These are phyloP conservation scores for Buathra laborator DNA, from an alignment of 2,888 invertebrate genomes.

Conservation along the genomic window DNA sequence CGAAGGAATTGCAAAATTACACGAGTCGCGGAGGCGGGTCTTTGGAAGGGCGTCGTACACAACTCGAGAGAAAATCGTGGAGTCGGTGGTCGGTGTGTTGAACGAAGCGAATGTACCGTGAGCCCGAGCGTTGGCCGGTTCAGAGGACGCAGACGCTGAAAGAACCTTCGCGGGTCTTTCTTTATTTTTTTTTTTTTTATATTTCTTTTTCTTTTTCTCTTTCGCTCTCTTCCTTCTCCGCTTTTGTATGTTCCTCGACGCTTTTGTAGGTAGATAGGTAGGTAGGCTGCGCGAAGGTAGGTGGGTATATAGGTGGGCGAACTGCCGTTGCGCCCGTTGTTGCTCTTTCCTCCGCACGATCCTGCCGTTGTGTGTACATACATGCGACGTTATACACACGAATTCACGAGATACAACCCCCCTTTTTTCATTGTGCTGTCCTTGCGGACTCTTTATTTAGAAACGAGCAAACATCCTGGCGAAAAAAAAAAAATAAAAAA, in stretches of 20 bases:
- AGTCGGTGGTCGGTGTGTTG: slow-evolving; percentile 3
- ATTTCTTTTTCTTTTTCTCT: slow-evolving; percentile 33
- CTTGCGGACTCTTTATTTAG: slow-evolving; percentile 47
- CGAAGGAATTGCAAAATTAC: too few relatives aligned
- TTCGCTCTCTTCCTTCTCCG: slow-evolving; percentile 44
- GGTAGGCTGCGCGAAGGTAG: slow-evolving; percentile 61
- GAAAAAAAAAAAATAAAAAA: background rate
- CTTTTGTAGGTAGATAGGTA: slow-evolving; percentile 57
- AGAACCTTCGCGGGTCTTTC: slow-evolving; percentile 4
- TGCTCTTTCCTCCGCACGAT: slow-evolving; percentile 36
- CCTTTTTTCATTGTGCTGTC: slow-evolving; percentile 40
- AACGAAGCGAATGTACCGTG: slow-evolving; percentile 25
- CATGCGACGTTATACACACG: slow-evolving; percentile 7
- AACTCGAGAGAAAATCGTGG: slow-evolving; percentile 15
- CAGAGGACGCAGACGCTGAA: slow-evolving; percentile 50
- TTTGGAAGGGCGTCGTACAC: too few relatives aligned
- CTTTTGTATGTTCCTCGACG: slow-evolving; percentile 21
- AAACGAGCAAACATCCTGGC: slow-evolving; percentile 9
- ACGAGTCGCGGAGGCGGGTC: too few relatives aligned
- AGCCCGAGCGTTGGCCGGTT: slow-evolving; percentile 20
- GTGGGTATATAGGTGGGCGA: slow-evolving; percentile 67
- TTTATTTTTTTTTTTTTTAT: background rate
- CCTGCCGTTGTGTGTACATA: slow-evolving; percentile 6
- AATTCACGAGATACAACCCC: background rate
- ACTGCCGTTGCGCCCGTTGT: slow-evolving; percentile 55